Percentiles rank a stretch among this genome's conserved stretches.
Conservation (phyloP, 2,888 invertebrate genomes). For the Pseudolycoriella hygida region DNA sequence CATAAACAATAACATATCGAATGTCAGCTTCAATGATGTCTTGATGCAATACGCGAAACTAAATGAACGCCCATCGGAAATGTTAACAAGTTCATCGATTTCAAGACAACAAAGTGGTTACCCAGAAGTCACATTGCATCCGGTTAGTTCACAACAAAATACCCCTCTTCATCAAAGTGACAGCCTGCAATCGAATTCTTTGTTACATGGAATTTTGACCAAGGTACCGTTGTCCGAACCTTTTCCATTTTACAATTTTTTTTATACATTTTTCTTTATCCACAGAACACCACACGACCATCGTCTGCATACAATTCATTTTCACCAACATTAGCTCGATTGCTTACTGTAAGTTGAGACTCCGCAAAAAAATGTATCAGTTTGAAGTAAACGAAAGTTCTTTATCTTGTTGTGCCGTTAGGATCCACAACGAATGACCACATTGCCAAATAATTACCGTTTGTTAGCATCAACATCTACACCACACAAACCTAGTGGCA, state of each 20-base stretch:
- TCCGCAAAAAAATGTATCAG: too few species aligned
- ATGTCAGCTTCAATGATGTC: constrained; percentile 50
- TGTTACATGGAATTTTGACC: constrained; percentile 60
- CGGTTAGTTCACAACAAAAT: constrained; percentile 33
- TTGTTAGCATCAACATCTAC: background rate
- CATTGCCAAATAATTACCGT: background rate
- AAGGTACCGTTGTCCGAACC: constrained; percentile 30
- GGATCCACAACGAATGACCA: constrained; percentile 2
- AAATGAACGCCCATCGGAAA: constrained; percentile 10
- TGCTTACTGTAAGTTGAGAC: constrained; percentile 47
- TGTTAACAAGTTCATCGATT: background rate
- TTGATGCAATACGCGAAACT: constrained; percentile 54
- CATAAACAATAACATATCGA: constrained; percentile 15
- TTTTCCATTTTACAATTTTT: too few species aligned
- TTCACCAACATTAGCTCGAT: constrained; percentile 54
- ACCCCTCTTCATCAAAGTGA: constrained; percentile 14
- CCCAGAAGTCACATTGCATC: constrained; percentile 63
- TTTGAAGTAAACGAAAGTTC: too few species aligned
- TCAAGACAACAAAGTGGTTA: constrained; percentile 22
- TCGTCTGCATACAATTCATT: constrained; percentile 12
- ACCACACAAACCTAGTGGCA: constrained; percentile 8
- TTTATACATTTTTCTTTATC: background rate
- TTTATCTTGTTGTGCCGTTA: too few species aligned
- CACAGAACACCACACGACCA: constrained; percentile 3
- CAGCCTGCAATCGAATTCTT: constrained; percentile 39